Base-by-base conservation (phyloP, 2,113 vertebrate genomes). In the Lathamus discolor region DNA sequence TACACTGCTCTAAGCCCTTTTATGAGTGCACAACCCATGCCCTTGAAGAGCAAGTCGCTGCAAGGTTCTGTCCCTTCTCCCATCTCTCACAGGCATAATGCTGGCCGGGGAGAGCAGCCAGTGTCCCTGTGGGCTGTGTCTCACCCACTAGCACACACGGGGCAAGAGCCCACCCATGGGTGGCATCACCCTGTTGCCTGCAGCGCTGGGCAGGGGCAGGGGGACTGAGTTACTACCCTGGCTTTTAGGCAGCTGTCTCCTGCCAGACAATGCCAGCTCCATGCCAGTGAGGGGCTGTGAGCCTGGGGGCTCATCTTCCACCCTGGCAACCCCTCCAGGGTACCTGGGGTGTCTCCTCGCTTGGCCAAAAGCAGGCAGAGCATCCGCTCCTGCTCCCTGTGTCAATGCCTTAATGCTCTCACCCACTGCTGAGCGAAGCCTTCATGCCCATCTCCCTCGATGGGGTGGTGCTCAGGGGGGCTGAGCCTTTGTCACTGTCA, bases 371-470 rank as follows among this genome's bases (percentile, higher is more conserved):
- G 74, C 55, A 62, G 55, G 48, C 13, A 31, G 23, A 86, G 51
- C 2, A 1, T 66, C 62, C 86, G 68, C 44, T 70, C 51, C 70
- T 68, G 48, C 57, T 68, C 69, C 48, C 43, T 7, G 35, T 25
- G 67, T 39, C 3, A 13, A 29, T 4, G 9, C 4, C 61, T 67
- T 25, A 33, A 33, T 35, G 10, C 27, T 69, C 48, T 63, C 75
- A 52, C 11, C 0, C 0, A 7, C 39, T 55, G 72, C n/a, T 23
- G 77, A 57, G 66, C 0, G 0, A 51, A 87, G 28, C 74, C 73
- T 88, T 91, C 16, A 1, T 0, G 1, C n/a, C 63, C 0, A 0
- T 62, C 29, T 90, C 52, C 66, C 10, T 28, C 6, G 31, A 11
- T 5, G 6, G 28, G 73, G 41, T 8, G 77, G n/a, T 25, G 49